A percentile compares a stretch with the other conserved stretches of the same genome.
Conservation (phyloP, 2,797 vertebrate genomes). For the Salarias fasciatus region DNA sequence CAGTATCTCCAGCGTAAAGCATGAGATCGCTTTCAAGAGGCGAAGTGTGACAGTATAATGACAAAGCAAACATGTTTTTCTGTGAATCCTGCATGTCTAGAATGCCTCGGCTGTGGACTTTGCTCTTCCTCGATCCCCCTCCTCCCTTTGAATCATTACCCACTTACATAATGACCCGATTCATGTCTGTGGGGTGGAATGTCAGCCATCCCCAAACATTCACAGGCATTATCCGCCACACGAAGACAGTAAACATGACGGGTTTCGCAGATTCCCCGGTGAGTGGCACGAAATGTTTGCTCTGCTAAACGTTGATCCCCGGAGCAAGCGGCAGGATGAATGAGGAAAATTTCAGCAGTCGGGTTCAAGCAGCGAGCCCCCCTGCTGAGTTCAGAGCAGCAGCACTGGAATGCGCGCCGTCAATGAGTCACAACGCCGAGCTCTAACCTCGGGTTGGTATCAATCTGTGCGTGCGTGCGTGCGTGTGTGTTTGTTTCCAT, state of each 20-base stretch:
- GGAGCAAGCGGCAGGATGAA: not conserved
- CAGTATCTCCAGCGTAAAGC: not conserved
- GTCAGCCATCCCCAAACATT: constrained; percentile 25
- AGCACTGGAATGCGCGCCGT: constrained; percentile 64
- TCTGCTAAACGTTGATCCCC: not conserved
- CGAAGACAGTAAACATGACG: not conserved
- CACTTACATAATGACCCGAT: constrained; percentile 51
- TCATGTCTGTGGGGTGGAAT: constrained; percentile 35
- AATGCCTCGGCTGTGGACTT: constrained; percentile 55
- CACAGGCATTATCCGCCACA: constrained; percentile 6
- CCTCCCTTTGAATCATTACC: constrained; percentile 58
- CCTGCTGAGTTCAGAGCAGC: constrained; percentile 52
- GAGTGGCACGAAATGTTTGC: not conserved
- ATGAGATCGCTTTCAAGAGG: not conserved
- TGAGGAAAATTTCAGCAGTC: constrained; percentile 36
- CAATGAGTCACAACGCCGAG: constrained; percentile 68
- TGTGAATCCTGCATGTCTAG: not conserved
- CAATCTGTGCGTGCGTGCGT: constrained; percentile 15
- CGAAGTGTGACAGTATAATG: not conserved
- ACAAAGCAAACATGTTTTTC: too few species aligned
- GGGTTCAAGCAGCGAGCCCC: constrained; percentile 41
- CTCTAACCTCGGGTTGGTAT: constrained; percentile 50
- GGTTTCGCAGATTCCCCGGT: not conserved
- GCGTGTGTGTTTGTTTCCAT: not conserved
- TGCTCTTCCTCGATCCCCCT: constrained; percentile 35